Evolutionary conservation across 2,888 invertebrate species (phyloP), one percentile per base, ranked within the genome.

Genomic region (Stegana nigrithorax): DNA sequence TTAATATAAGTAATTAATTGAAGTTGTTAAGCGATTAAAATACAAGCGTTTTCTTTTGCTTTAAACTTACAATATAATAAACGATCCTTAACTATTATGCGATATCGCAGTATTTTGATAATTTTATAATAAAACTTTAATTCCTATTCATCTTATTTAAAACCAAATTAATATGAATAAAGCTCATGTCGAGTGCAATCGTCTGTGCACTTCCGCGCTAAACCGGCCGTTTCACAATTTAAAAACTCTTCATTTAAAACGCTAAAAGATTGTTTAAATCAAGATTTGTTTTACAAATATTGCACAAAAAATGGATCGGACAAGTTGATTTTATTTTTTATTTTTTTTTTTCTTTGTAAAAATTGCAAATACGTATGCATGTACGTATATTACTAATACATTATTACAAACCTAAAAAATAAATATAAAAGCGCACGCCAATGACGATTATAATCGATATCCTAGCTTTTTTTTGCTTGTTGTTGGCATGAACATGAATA

Each of bases 261-360:
- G 75, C 67, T 75, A 80, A 67, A 75, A 75, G 75, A 75, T 55
- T 47, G 21, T 32, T 39, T 73, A 80, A 79, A 70, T 68, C 70
- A 78, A 75, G 78, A 76, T 69, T 72, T 80, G 77, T 80, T 79
- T 80, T 80, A 77, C 77, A 77, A 77, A 78, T 81, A 78, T 79
- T 79, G 80, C 77, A 79, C 75, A 78, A 78, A 78, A n/a, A 81
- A 78, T 78, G 78, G 78, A 78, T 78, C 78, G 78, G 78, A 81
- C 81, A 73, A 68, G 75, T 69, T 75, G n/a, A n/a, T n/a, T n/a
- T n/a, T n/a, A 73, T 69, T 75, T n/a, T n/a, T n/a, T n/a, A n/a
- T n/a, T n/a, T n/a, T n/a, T n/a, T n/a, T n/a, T n/a, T n/a, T n/a
- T n/a, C n/a, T n/a, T n/a, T 70, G 70, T 65, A 67, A 68, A 74